Evolutionary conservation across 2,113 vertebrate genomes (phyloP).

Genomic region (Numida meleagris): DNA sequence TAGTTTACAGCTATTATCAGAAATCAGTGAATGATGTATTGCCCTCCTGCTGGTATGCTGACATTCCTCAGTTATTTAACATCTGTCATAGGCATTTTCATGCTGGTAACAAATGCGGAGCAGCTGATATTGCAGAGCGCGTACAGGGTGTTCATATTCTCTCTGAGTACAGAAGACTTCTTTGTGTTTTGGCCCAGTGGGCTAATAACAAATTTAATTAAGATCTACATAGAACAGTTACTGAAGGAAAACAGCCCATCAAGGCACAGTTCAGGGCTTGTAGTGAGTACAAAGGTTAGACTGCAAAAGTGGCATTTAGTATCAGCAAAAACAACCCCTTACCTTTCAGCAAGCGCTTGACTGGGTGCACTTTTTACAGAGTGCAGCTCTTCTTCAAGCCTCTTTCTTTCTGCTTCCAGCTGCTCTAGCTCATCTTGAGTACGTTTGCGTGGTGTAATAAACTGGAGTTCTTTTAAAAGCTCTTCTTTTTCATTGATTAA

Average conservation of each 20-base stretch:
- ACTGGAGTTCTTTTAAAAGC: slow-evolving; percentile 86
- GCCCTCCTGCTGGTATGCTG: slow-evolving; percentile 39
- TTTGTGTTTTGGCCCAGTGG: slow-evolving; percentile 17
- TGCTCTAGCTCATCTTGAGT: slow-evolving; percentile 76
- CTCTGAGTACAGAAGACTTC: neutral
- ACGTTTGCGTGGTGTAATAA: slow-evolving; percentile 79
- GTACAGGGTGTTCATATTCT: neutral
- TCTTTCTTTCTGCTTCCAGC: slow-evolving; percentile 81
- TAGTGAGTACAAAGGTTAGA: slow-evolving; percentile 10
- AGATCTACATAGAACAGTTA: neutral
- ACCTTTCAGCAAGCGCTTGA: slow-evolving; percentile 84
- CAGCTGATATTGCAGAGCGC: neutral
- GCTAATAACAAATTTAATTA: slow-evolving; percentile 61
- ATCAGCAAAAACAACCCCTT: neutral
- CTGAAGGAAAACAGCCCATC: neutral
- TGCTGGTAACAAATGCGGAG: neutral
- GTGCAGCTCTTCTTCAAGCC: slow-evolving; percentile 83
- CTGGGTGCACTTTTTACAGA: slow-evolving; percentile 76
- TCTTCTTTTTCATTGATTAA: slow-evolving; percentile 87
- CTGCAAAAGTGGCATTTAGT: neutral
- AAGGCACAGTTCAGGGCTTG: neutral
- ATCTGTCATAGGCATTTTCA: slow-evolving; percentile 56
- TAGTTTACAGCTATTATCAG: slow-evolving; percentile 50
- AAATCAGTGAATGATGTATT: neutral
- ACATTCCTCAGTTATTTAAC: slow-evolving; percentile 59